phyloP scores from a whole-genome alignment of 2,797 vertebrate genomes.

The Xenopus petersii region DNA sequence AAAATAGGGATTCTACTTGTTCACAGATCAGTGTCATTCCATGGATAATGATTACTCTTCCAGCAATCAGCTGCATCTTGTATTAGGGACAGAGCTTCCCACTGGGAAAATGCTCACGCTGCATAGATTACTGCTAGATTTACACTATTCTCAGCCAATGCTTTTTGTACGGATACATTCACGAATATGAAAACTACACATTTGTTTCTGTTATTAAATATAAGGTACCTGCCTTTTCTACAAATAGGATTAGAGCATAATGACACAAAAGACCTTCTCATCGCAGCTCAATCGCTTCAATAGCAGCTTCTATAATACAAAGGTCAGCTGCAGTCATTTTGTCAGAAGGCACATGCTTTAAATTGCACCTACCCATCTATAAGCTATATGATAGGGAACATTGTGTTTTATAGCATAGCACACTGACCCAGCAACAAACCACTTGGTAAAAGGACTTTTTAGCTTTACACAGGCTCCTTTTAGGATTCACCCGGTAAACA shows the following conservation, averaged over 20 bases:
- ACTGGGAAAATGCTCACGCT: constrained; percentile 7
- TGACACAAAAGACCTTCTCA: constrained; percentile 7
- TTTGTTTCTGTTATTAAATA: neutral
- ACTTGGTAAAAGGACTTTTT: neutral
- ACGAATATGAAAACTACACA: neutral
- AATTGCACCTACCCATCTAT: neutral
- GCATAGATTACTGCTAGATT: neutral
- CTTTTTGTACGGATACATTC: neutral
- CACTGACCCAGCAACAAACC: neutral
- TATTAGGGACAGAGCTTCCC: constrained; percentile 26
- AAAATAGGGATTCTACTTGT: too few relatives aligned
- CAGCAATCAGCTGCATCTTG: constrained; percentile 13
- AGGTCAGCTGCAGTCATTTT: constrained; percentile 39
- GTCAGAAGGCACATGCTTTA: neutral
- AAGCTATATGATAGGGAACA: neutral
- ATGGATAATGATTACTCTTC: neutral
- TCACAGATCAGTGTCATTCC: neutral
- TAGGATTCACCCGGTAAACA: neutral
- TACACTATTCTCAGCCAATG: constrained; percentile 11
- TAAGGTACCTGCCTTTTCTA: too few relatives aligned
- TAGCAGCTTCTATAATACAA: constrained; percentile 24
- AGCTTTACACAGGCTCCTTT: neutral
- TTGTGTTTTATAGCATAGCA: neutral
- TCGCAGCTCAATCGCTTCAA: neutral
- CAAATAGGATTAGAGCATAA: too few relatives aligned